Evolutionary conservation across 1,140 invertebrate species (phyloP).

Genomic region (Ladona fulva): DNA sequence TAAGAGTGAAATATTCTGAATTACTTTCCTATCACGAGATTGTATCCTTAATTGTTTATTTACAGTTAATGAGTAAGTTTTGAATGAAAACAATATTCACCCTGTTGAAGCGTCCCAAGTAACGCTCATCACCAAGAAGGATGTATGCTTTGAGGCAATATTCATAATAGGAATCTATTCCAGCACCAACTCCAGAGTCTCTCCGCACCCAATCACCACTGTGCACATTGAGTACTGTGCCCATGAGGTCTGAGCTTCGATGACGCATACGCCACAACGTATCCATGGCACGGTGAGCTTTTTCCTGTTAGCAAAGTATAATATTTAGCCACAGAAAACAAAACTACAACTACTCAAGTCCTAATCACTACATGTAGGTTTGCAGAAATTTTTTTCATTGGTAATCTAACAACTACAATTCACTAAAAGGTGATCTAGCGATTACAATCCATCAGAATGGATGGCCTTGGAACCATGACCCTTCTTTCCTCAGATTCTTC

Average conservation of each 20-base stretch:
- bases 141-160: conserved; percentile 93
- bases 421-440: too few species aligned
- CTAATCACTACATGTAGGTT: background rate
- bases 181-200: conserved; percentile 96
- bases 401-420: background rate
- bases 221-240: conserved; percentile 91
- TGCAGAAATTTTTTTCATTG: background rate
- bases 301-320: conserved; percentile 46
- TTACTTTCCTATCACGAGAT: background rate
- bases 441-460: too few species aligned
- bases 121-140: conserved; percentile 73
- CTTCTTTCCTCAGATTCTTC: too few species aligned
- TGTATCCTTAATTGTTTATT: background rate
- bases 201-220: conserved; percentile 93
- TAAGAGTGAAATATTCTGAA: background rate
- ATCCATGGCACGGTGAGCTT: conserved; percentile 94
- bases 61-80: background rate
- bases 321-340: background rate
- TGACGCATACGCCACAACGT: conserved; percentile 91
- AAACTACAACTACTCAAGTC: background rate
- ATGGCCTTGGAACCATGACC: too few species aligned
- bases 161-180: conserved; percentile 98
- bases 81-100: conserved; percentile 27
- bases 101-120: conserved; percentile 85
- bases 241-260: conserved; percentile 84